Base-by-base conservation (phyloP, 2,113 vertebrate species). In the Cathartes aura region DNA sequence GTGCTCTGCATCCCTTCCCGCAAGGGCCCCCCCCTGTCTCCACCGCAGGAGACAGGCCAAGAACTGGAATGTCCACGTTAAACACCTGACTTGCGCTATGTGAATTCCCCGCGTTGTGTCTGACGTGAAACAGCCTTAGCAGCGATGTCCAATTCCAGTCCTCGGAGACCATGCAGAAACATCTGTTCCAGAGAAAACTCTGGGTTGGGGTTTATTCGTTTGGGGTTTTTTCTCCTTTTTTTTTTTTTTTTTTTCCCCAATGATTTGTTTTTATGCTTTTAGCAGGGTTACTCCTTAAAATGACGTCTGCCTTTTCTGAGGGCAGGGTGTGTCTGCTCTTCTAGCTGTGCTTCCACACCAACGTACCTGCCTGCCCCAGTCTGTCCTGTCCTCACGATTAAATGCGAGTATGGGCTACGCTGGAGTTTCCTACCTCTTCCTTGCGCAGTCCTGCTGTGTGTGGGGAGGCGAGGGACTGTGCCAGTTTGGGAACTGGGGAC, bases 331-430 rank as follows among this genome's bases (percentile, higher is more conserved):
- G 85, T 60, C 95, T 94, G 87, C 92, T 93, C 67, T 90, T 90
- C 92, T 53, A 75, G 84, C 92, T 95, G 92, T 97, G 96, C 92
- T 96, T 96, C 96, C 93, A 93, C 85, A 82, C 95, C 74, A 66
- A 20, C 5, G 0, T 97, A 85, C 47, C 62, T 91, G 87, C 87
- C 85, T 95, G 90, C 85, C 84, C 85, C 85, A 45, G 78, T 94
- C 87, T 84, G 62, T 96, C 96, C 92, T 16, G 3, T 80, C 95
- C 90, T 95, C 90, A 96, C 34, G 1, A 97, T 97, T 97, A 97
- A 97, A 97, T 43, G 67, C 22, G 3, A 97, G 13, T 97, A 86
- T 96, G 90, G 92, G 92, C 96, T 97, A 47, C 1, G 19, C 79
- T 92, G 78, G 58, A 53, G 90, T 93, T 94, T 88, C 52, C 66